These are phyloP conservation scores for Dromococcyx pavoninus DNA, from an alignment of 2,797 vertebrate genomes.

Conservation along the genomic window DNA sequence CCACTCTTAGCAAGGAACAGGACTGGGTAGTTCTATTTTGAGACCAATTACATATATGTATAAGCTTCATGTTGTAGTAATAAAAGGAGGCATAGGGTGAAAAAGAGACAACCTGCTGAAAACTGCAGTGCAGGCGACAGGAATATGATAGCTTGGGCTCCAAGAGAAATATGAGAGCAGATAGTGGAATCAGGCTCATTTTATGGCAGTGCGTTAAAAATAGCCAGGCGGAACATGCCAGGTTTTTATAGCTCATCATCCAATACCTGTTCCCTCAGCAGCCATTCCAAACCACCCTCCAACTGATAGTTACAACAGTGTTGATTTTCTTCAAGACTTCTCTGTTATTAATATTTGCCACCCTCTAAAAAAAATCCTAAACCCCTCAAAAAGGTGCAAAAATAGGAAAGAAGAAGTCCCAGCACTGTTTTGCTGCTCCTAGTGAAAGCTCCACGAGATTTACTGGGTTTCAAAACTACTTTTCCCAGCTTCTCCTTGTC, in stretches of 20 bases:
- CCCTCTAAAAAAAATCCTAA: neutral
- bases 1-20: neutral
- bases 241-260: constrained; percentile 1
- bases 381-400: neutral
- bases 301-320: neutral
- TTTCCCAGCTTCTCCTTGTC: neutral
- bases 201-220: constrained; percentile 47
- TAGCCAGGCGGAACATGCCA: neutral
- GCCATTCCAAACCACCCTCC: neutral
- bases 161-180: neutral
- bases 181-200: neutral
- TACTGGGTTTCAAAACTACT: neutral
- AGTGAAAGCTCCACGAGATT: neutral
- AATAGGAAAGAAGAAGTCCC: neutral
- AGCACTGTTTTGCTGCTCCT: neutral
- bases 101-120: neutral
- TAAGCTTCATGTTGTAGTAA: neutral
- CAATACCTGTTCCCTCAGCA: neutral
- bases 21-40: neutral
- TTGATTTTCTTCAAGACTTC: neutral
- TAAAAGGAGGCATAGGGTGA: neutral
- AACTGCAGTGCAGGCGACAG: neutral
- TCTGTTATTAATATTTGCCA: neutral
- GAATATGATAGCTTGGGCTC: neutral
- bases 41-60: neutral